Evolutionary conservation across 2,888 invertebrate genomes (phyloP).

Genomic region (Dilophus febrilis): DNA sequence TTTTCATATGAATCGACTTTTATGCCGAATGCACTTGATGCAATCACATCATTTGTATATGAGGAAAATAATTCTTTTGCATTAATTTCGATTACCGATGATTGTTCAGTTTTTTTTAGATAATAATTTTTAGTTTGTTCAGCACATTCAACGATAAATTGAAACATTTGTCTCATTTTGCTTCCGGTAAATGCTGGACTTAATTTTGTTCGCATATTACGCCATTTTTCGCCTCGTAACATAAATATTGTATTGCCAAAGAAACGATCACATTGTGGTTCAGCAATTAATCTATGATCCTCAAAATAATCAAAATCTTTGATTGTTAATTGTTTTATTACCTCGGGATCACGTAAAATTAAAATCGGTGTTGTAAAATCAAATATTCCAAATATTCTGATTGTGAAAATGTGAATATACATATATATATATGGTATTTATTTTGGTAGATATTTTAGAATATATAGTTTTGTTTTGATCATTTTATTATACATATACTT

Average conservation of each 20-base stretch:
- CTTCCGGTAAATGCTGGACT: constrained; percentile 32
- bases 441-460: too few species aligned
- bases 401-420: too few species aligned
- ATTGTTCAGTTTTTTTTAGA: neutral
- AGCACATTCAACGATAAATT: neutral
- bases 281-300: constrained; percentile 28
- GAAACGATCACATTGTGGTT: constrained; percentile 29
- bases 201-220: constrained; percentile 27
- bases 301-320: constrained; percentile 26
- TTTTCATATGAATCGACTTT: neutral
- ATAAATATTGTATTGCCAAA: constrained; percentile 21
- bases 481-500: too few species aligned
- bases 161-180: neutral
- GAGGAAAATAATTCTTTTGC: neutral
- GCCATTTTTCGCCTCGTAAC: constrained; percentile 22
- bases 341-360: constrained; percentile 14
- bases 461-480: too few species aligned
- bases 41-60: neutral
- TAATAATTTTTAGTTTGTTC: neutral
- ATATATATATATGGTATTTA: too few species aligned
- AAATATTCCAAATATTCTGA: too few species aligned
- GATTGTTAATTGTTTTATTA: constrained; percentile 22
- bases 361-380: too few species aligned
- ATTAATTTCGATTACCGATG: neutral
- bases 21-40: neutral